A percentile compares a stretch with the other conserved stretches of the same genome.
Evolutionary conservation across 2,113 vertebrate species (phyloP).

Genomic region (Ophiodon elongatus): DNA sequence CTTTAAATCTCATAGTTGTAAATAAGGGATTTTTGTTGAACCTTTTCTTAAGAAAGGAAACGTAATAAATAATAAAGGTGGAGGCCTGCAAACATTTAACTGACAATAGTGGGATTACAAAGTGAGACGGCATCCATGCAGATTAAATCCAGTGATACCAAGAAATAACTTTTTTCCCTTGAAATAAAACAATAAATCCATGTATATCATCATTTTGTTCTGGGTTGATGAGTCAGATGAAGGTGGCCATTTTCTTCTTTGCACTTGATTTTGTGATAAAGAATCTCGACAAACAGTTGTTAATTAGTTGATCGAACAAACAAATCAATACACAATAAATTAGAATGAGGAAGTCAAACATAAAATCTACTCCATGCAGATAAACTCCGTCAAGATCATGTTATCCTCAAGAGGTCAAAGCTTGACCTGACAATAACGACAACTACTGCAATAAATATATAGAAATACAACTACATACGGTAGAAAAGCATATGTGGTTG

Average conservation of each 20-base stretch:
- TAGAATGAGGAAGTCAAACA: neutral
- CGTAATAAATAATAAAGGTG: neutral
- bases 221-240: neutral
- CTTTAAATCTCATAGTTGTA: neutral
- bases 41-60: neutral
- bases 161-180: neutral
- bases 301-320: neutral
- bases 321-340: neutral
- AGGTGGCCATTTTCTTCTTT: neutral
- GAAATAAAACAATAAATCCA: neutral
- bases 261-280: neutral
- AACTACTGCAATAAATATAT: neutral
- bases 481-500: neutral
- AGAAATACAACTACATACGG: neutral
- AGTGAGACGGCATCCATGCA: neutral
- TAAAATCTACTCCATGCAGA: neutral
- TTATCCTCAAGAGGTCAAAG: neutral
- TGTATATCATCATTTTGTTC: neutral
- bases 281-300: neutral
- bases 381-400: neutral
- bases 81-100: neutral
- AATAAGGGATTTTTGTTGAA: neutral
- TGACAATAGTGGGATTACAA: neutral
- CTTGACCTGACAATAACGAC: neutral
- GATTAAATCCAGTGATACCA: neutral